Conservation (phyloP, 2,888 invertebrate species). For the Plusia festucae region DNA sequence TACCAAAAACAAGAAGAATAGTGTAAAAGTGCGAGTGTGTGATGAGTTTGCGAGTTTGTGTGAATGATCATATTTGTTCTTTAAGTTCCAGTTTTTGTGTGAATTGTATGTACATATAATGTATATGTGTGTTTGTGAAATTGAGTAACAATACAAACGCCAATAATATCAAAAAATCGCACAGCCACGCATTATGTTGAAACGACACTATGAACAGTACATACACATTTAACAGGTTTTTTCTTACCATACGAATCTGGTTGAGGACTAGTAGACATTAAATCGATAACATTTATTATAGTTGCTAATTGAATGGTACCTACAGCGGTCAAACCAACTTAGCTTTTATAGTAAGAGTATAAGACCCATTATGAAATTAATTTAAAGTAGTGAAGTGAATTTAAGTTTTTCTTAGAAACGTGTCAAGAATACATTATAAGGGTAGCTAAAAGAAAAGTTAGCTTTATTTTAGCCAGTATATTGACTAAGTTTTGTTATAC, state of each 20-base stretch:
- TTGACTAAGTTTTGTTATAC: slow-evolving; percentile 35
- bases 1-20: too few species aligned
- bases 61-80: too few species aligned
- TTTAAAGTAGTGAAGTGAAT: slow-evolving; percentile 10
- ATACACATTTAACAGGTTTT: neutral
- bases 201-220: neutral
- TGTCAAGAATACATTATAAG: slow-evolving; percentile 12
- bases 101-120: too few species aligned
- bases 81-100: too few species aligned
- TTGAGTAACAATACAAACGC: neutral
- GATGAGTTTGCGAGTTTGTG: too few species aligned
- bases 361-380: slow-evolving; percentile 17
- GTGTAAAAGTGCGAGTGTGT: too few species aligned
- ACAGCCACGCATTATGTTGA: neutral
- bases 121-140: too few species aligned
- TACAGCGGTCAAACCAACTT: neutral
- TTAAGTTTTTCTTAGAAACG: slow-evolving; percentile 7
- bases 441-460: slow-evolving; percentile 20
- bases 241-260: neutral
- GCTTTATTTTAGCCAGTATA: slow-evolving; percentile 26
- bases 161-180: neutral
- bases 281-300: neutral
- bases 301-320: slow-evolving; percentile 12
- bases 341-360: neutral
- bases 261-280: neutral